phyloP scores from a whole-genome alignment of 2,113 vertebrate genomes.

The Sylvietta virens region DNA sequence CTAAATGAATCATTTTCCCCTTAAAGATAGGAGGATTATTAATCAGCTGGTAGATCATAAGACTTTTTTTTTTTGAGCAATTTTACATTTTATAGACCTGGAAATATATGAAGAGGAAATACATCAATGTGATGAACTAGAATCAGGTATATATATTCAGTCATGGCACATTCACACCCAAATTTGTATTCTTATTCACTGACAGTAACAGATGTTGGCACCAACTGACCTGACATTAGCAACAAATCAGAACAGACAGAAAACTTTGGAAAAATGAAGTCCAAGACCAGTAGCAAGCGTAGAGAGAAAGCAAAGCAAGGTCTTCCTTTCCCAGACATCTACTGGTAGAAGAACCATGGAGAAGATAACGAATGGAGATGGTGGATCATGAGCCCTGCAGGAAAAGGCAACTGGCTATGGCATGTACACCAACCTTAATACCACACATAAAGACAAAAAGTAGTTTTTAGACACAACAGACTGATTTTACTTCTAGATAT shows the following conservation, averaged over 20 bases:
- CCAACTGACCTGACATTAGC: background rate
- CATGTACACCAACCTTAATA: background rate
- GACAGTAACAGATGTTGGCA: background rate
- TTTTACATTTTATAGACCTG: background rate
- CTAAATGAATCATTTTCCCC: background rate
- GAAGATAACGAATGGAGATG: background rate
- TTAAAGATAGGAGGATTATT: background rate
- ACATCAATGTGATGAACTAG: background rate
- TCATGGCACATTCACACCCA: background rate
- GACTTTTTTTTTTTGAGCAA: background rate
- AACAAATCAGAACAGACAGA: background rate
- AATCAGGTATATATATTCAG: background rate
- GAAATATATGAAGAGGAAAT: background rate
- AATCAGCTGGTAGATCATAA: background rate
- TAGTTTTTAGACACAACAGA: background rate
- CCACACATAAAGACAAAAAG: background rate
- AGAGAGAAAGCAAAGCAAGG: background rate
- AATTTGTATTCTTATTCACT: background rate
- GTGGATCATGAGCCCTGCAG: background rate
- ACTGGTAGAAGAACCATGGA: background rate
- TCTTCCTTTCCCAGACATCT: background rate
- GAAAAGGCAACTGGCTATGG: background rate
- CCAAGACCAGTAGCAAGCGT: fast-evolving
- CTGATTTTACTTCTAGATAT: background rate
- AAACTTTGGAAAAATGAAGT: background rate